Percentiles rank a stretch among this genome's conserved stretches.
Conservation (phyloP, 2,797 vertebrate genomes). For the Crocodylus rhombifer region DNA sequence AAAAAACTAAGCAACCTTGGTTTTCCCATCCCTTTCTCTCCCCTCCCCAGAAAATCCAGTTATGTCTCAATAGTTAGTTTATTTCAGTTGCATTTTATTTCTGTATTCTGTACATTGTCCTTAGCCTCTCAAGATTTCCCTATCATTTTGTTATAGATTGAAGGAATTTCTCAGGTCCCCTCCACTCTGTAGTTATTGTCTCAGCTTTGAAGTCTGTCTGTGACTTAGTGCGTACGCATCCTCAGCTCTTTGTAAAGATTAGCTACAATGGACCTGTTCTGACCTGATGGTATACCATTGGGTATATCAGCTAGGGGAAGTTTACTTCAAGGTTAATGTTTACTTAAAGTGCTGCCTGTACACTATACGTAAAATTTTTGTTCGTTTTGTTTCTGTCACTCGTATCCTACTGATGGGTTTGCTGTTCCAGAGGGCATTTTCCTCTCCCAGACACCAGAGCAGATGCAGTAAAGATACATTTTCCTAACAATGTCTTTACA, state of each 20-base stretch:
- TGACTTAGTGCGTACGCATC: neutral
- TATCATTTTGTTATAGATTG: neutral
- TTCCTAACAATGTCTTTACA: neutral
- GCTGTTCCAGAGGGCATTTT: neutral
- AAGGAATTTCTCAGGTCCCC: neutral
- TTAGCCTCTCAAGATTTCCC: neutral
- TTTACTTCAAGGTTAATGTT: neutral
- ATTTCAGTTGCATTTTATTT: neutral
- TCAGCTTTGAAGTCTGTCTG: neutral
- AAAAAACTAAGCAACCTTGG: no score
- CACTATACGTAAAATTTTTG: neutral
- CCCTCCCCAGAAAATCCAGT: no score
- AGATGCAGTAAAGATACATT: neutral
- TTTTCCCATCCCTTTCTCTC: no score
- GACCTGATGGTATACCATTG: no score
- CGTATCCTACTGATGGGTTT: neutral
- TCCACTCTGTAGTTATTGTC: neutral
- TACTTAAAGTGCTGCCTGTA: neutral
- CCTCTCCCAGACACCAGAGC: constrained; percentile 37
- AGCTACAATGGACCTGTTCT: neutral
- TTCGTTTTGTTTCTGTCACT: neutral
- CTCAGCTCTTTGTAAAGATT: neutral
- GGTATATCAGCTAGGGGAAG: no score
- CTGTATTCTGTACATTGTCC: neutral
- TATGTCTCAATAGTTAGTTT: neutral